Base-by-base conservation (phyloP, 2,888 invertebrate species). In the Amphiduros pacificus region DNA sequence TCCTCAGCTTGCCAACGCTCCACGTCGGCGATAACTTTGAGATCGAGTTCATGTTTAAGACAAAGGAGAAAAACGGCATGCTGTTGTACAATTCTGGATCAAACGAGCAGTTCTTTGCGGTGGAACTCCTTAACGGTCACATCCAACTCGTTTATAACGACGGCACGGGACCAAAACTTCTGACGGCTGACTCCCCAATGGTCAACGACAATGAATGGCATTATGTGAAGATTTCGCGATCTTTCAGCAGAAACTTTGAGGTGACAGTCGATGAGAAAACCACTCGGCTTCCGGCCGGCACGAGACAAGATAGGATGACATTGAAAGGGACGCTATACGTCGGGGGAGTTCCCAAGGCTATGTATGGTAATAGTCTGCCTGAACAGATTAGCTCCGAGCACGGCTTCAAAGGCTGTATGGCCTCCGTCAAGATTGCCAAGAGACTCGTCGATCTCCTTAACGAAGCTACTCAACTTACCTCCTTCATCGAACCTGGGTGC, bases 341-440 rank as follows among this genome's bases (percentile, higher is more conserved):
- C 44, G 80, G 78, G n/a, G 79, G 81, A 1, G 51, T 77, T 26
- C 76, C 78, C 1, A 57, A 66, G 1, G 61, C 60, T 4, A 65
- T 76, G 66, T 73, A 73, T 51, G 62, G 58, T 5, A 31, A 52
- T 20, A 63, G 67, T 5, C 63, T 79, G 9, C 65, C 65, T 1
- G 31, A 31, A 11, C 51, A 29, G 2, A 54, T 66, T n/a, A 61
- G 68, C n/a, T 78, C 79, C 0, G 64, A 68, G n/a, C 69, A 71
- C 26, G 79, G 81, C 6, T 80, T 77, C 66, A 66, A 73, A 27
- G 81, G 81, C 4, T 81, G 81, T 60, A 32, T 80, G 44, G 78
- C 80, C 0, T 75, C 77, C 17, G 52, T 79, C 24, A 70, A 75
- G 52, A 67, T 80, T 50, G 74, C 76, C 44, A 74, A 75, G 1